These are phyloP conservation scores for Rhinoptilus africanus DNA, from an alignment of 2,113 vertebrate species.

Conservation along the genomic window DNA sequence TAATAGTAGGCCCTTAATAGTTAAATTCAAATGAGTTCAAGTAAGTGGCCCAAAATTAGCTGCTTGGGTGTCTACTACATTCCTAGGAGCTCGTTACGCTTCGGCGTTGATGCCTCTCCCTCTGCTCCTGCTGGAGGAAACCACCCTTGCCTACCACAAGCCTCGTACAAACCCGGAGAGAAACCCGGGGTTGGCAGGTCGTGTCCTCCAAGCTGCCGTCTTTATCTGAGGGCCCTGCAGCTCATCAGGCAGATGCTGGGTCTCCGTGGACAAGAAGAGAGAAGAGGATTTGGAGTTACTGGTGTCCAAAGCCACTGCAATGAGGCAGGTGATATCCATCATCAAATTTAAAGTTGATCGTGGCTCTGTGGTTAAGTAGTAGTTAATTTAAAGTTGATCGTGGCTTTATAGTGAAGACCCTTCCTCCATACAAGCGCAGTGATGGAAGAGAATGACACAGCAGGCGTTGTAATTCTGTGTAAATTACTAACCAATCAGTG, in stretches of 20 bases:
- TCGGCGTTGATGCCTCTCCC: neutral
- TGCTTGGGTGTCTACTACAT: neutral
- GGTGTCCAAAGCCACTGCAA: neutral
- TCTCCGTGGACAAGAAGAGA: neutral
- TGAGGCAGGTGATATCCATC: neutral
- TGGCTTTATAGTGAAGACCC: neutral
- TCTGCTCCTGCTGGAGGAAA: neutral
- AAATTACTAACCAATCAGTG: neutral
- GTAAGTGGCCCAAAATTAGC: neutral
- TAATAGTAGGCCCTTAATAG: neutral
- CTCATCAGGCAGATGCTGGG: neutral
- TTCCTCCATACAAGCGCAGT: neutral
- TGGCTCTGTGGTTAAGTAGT: neutral
- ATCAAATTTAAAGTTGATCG: neutral
- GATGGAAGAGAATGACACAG: neutral
- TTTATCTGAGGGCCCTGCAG: rapidly evolving
- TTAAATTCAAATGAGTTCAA: neutral
- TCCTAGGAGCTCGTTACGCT: neutral
- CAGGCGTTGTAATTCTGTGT: neutral
- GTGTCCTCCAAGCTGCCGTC: neutral
- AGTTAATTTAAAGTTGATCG: neutral
- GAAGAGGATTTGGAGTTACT: neutral
- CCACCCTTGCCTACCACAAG: neutral
- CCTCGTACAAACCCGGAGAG: rapidly evolving
- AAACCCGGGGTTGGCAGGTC: neutral